phyloP scores from a whole-genome alignment of 2,888 invertebrate species.

The Tuberolachnus salignus region DNA sequence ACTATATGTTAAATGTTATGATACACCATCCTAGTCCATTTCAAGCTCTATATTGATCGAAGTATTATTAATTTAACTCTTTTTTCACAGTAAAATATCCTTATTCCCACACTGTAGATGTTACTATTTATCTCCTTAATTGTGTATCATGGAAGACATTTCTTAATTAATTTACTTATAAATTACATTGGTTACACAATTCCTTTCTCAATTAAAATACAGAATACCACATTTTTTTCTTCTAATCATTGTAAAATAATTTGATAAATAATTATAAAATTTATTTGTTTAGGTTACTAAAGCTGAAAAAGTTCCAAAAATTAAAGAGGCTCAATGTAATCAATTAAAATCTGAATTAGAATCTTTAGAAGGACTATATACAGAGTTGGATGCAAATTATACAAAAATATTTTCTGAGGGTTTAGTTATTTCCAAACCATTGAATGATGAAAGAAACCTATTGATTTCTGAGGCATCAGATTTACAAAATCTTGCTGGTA shows the following conservation, averaged over 20 bases:
- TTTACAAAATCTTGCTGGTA: slow-evolving; percentile 70
- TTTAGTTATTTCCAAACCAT: slow-evolving; percentile 71
- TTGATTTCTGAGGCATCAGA: slow-evolving; percentile 73
- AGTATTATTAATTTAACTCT: background rate
- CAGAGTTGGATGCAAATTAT: slow-evolving; percentile 67
- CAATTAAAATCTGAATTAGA: slow-evolving; percentile 63
- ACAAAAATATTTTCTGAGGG: slow-evolving; percentile 69
- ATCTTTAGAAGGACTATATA: slow-evolving; percentile 65
- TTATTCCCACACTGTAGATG: too few relatives aligned
- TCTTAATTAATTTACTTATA: too few relatives aligned
- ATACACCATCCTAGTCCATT: background rate
- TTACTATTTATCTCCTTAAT: too few relatives aligned
- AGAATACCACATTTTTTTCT: background rate
- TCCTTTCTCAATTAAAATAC: too few relatives aligned
- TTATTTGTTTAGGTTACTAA: slow-evolving; percentile 24
- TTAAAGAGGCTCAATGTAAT: slow-evolving; percentile 74
- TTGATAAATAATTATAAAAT: background rate
- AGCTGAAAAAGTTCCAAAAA: slow-evolving; percentile 69
- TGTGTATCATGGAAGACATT: too few relatives aligned
- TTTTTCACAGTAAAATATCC: too few relatives aligned
- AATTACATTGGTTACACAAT: too few relatives aligned
- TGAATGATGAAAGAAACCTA: slow-evolving; percentile 75
- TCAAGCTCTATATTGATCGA: background rate
- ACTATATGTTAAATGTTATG: background rate
- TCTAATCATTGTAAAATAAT: background rate